A percentile compares a stretch with the other conserved stretches of the same genome.
Evolutionary conservation across 2,888 invertebrate species (phyloP).

Genomic region (Trachelus iudaicus): DNA sequence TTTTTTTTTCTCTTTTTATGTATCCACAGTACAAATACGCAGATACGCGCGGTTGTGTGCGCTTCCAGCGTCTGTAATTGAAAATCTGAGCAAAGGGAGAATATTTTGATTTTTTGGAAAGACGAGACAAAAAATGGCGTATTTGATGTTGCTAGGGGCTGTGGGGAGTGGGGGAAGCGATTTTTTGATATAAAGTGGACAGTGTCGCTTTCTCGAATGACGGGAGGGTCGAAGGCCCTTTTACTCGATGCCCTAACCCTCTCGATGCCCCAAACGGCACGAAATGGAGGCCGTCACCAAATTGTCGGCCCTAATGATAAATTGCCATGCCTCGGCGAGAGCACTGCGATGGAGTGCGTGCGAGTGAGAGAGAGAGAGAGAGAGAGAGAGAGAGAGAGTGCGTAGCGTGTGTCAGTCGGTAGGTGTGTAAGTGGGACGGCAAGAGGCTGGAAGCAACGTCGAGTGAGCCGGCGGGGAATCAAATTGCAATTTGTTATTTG

Average conservation of each 20-base stretch:
- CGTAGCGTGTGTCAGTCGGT: constrained; percentile 4
- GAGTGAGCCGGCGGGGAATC: constrained; percentile 55
- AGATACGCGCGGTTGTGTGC: too few relatives aligned
- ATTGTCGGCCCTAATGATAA: constrained; percentile 66
- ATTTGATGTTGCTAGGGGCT: not conserved
- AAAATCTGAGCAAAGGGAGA: too few relatives aligned
- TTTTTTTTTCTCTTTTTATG: too few relatives aligned
- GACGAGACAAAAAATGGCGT: too few relatives aligned
- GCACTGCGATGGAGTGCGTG: constrained; percentile 29
- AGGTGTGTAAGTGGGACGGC: too few relatives aligned
- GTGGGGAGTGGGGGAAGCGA: not conserved
- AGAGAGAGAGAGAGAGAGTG: constrained; percentile 24
- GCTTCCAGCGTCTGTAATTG: too few relatives aligned
- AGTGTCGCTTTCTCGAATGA: too few relatives aligned
- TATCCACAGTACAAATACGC: too few relatives aligned
- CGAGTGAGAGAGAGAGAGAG: constrained; percentile 14
- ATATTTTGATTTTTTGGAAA: too few relatives aligned
- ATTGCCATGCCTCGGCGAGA: constrained; percentile 59
- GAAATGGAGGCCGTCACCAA: constrained; percentile 53
- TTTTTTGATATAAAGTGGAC: too few relatives aligned
- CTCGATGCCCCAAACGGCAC: constrained; percentile 14
- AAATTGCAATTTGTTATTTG: constrained; percentile 67
- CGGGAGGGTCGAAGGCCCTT: not conserved
- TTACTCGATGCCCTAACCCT: constrained; percentile 2
- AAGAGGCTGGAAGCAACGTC: constrained; percentile 7